phyloP scores from a whole-genome alignment of 2,888 invertebrate species.

The Morinoia aosen region DNA sequence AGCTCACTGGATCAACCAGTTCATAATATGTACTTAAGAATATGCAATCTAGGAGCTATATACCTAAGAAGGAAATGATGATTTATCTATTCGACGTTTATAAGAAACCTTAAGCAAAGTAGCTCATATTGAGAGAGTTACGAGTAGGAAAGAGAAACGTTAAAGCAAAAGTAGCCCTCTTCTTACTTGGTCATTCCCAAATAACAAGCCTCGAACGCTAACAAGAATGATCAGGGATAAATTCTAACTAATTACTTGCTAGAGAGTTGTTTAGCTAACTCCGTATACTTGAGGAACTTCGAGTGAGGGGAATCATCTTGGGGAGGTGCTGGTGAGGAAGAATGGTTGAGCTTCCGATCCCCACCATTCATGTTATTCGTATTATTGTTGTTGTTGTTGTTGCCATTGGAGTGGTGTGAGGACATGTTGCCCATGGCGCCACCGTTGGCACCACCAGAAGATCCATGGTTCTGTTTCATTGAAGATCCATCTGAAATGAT shows the following conservation, averaged over 20 bases:
- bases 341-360: slow-evolving; percentile 49
- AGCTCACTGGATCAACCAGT: slow-evolving; percentile 39
- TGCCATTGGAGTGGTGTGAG: slow-evolving; percentile 57
- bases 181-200: slow-evolving; percentile 43
- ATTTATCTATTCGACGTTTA: slow-evolving; percentile 23
- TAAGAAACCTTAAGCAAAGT: slow-evolving; percentile 37
- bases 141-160: slow-evolving; percentile 52
- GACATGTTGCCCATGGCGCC: slow-evolving; percentile 67
- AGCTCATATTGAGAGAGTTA: slow-evolving; percentile 18
- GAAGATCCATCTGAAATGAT: slow-evolving; percentile 83
- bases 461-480: slow-evolving; percentile 51
- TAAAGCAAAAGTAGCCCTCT: slow-evolving; percentile 30
- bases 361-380: slow-evolving; percentile 54
- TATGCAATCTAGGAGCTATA: slow-evolving; percentile 5
- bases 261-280: slow-evolving; percentile 97
- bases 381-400: slow-evolving; percentile 56
- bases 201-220: slow-evolving; percentile 4
- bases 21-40: not conserved
- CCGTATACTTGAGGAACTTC: slow-evolving; percentile 98
- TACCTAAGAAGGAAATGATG: slow-evolving; percentile 39
- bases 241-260: slow-evolving; percentile 64
- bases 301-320: slow-evolving; percentile 92
- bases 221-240: slow-evolving; percentile 32
- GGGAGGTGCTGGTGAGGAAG: slow-evolving; percentile 69
- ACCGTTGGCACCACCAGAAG: slow-evolving; percentile 69